Conservation (phyloP, 2,797 vertebrate species). For the Crypturellus tataupa region DNA sequence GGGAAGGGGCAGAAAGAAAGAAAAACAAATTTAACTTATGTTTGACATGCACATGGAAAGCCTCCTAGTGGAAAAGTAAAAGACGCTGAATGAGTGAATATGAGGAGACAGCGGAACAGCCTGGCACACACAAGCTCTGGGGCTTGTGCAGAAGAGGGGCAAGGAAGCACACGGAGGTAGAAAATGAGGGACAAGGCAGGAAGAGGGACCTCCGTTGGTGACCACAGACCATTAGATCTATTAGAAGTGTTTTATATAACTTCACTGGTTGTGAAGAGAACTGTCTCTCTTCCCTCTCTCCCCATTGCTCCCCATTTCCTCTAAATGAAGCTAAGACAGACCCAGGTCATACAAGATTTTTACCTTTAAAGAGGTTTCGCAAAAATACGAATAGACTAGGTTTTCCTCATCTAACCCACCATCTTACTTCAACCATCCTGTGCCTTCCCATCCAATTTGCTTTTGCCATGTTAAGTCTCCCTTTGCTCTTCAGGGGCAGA, state of each 20-base stretch:
- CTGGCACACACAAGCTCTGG: background rate
- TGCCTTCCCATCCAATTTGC: background rate
- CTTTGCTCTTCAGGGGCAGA: background rate
- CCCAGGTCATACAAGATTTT: background rate
- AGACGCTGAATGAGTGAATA: accelerated
- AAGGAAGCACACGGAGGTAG: background rate
- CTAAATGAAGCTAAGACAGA: background rate
- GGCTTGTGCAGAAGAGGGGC: background rate
- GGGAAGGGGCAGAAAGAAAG: background rate
- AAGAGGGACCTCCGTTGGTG: background rate
- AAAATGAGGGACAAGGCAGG: background rate
- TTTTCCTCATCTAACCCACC: accelerated
- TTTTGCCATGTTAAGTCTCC: background rate
- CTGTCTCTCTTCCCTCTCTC: background rate
- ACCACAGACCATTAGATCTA: background rate
- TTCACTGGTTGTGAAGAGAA: background rate
- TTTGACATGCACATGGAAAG: accelerated
- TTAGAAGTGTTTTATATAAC: background rate
- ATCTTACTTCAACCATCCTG: background rate
- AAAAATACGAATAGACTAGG: background rate
- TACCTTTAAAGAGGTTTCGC: background rate
- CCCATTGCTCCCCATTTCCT: background rate
- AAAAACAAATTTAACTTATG: background rate
- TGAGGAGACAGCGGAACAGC: background rate
- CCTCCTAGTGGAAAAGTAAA: background rate